Evolutionary conservation across 2,888 invertebrate genomes (phyloP), one percentile per base, ranked within the genome.

Genomic region (Troglohyphantes excavatus): DNA sequence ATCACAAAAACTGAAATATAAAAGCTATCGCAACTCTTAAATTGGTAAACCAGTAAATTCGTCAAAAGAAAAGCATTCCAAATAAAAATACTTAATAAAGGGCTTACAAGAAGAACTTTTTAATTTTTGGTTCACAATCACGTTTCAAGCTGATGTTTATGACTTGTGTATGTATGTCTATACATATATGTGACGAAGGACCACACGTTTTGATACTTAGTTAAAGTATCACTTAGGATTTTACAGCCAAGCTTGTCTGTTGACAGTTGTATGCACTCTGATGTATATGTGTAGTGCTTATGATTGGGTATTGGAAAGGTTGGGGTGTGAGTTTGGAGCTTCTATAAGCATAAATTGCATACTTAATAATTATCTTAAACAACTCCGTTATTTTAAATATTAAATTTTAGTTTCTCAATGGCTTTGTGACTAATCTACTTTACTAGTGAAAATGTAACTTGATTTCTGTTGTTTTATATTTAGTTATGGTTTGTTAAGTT

Each of bases 171-270:
- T 78, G 59, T 78, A 68, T 78, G 70, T 76, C 26, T 53, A 70
- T 86, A 78, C 61, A 72, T 67, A 39, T 26, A 53, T 72, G 59
- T 23, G 23, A 73, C 46, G 65, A 63, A 72, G 86, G 86, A 86
- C 86, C 86, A 78, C 75, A 78, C 76, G 78, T 78, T 78, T 86
- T 86, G 63, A 86, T 78, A 78, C 70, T 70, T 53, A 53, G 53
- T 53, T 68, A 21, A 67, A 46, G n/a, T 68, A 67, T 46, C 46
- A 21, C n/a, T 67, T 67, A 68, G 76, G 73, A 65, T 85, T 76
- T 29, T 67, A 27, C 63, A 76, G 73, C 46, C 67, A 79, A 78
- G 33, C 63, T 27, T 78, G 21, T 61, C 21, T 65, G 39, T n/a
- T 73, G 53, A 61, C 29, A 61, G 21, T 61, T 63, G 63, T 65